These are phyloP conservation scores for Drosophila nr. fundita DNA, from an alignment of 2,888 invertebrate species.

Conservation along the genomic window DNA sequence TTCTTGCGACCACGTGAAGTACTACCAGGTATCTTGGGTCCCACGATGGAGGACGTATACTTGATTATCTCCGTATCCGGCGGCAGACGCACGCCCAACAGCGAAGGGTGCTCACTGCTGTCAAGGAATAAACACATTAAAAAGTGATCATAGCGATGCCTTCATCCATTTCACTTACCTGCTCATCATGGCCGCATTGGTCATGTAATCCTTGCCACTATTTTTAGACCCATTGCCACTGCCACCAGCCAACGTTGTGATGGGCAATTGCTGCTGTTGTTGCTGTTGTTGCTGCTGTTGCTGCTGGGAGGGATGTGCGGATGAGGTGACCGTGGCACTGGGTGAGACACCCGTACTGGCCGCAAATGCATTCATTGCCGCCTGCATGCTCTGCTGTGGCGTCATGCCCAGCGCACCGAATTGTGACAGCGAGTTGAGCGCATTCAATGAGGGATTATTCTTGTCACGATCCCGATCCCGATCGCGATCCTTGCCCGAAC, in stretches of 20 bases:
- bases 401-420: constrained; percentile 84
- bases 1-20: constrained; percentile 94
- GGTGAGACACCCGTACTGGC: constrained; percentile 80
- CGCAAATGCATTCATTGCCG: constrained; percentile 85
- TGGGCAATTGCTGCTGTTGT: constrained; percentile 48
- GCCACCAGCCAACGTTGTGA: constrained; percentile 55
- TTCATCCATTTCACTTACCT: constrained; percentile 35
- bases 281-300: constrained; percentile 58
- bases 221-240: constrained; percentile 45
- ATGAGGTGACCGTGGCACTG: constrained; percentile 65
- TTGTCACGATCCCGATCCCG: constrained; percentile 74
- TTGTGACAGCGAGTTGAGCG: constrained; percentile 84
- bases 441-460: constrained; percentile 84
- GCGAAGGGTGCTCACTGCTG: constrained; percentile 91
- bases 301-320: constrained; percentile 57
- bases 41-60: constrained; percentile 94
- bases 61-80: constrained; percentile 96
- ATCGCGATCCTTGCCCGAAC: constrained; percentile 45
- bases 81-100: constrained; percentile 93
- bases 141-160: not conserved
- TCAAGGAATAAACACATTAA: not conserved
- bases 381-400: constrained; percentile 85
- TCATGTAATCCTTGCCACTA: constrained; percentile 84
- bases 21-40: constrained; percentile 93
- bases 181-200: constrained; percentile 63